Evolutionary conservation across 92 coral and sea anemone species (phyloP).

Genomic region (Palythoa caribaeorum): DNA sequence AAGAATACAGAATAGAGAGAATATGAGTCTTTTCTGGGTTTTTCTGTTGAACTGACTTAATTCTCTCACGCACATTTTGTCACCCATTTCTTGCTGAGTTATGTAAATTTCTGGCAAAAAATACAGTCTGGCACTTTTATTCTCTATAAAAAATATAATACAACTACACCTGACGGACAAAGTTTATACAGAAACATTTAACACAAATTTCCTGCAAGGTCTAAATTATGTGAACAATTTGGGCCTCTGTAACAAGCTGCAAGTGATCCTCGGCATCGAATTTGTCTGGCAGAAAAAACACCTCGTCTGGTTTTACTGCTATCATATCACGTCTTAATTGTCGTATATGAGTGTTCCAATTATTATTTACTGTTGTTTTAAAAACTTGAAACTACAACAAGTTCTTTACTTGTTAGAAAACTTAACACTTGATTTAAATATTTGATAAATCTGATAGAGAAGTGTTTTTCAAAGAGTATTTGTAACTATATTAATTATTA

Average conservation of each 20-base stretch:
- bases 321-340: constrained; percentile 23
- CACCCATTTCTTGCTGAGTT: not conserved
- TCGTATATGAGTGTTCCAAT: constrained; percentile 26
- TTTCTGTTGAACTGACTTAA: not conserved
- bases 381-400: no score
- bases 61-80: not conserved
- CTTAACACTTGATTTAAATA: no score
- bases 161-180: not conserved
- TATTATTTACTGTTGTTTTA: no score
- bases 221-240: constrained; percentile 1
- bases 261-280: constrained; percentile 24
- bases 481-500: no score
- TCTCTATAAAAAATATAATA: not conserved
- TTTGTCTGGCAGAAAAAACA: constrained; percentile 26
- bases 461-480: no score
- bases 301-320: constrained; percentile 30
- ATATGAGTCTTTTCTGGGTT: no score
- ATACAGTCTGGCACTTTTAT: not conserved
- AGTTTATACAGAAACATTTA: no score
- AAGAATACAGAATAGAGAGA: no score
- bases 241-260: constrained; percentile 34
- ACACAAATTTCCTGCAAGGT: not conserved
- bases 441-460: no score
- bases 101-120: not conserved
- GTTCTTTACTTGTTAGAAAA: no score